phyloP scores from a whole-genome alignment of 2,113 vertebrate species.

The Cyprinodon tularosa region DNA sequence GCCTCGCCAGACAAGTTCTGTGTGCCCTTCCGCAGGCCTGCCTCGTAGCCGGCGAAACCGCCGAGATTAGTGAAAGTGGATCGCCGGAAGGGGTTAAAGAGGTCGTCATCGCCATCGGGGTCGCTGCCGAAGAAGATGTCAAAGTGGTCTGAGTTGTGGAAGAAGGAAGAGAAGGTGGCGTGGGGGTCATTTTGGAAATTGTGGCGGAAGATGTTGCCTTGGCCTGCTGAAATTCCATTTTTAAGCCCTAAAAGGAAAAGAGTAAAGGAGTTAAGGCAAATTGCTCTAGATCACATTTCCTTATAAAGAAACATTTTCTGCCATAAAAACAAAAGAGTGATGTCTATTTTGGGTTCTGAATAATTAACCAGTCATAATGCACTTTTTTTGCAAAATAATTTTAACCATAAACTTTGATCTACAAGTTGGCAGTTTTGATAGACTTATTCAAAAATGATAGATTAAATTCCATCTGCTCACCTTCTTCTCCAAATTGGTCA shows the following conservation, averaged over 20 bases:
- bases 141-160: conserved; percentile 79
- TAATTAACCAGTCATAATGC: conserved; percentile 37
- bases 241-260: conserved; percentile 81
- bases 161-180: conserved; percentile 76
- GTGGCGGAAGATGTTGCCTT: conserved; percentile 85
- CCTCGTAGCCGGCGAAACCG: conserved; percentile 79
- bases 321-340: too few species aligned
- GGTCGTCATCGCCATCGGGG: conserved; percentile 88
- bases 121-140: conserved; percentile 93
- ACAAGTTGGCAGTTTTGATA: conserved; percentile 16
- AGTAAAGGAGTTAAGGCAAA: conserved; percentile 8
- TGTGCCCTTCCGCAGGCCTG: conserved; percentile 69
- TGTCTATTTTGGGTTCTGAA: conserved; percentile 16
- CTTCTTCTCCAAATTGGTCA: conserved; percentile 95
- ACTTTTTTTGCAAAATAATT: conserved; percentile 14
- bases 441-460: conserved; percentile 1
- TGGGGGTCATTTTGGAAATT: conserved; percentile 88
- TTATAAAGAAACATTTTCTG: not conserved
- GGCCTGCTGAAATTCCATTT: conserved; percentile 85
- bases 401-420: conserved; percentile 22
- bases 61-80: conserved; percentile 91
- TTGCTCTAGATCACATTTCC: not conserved
- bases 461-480: conserved; percentile 76
- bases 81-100: conserved; percentile 88
- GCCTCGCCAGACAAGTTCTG: conserved; percentile 77